Base-by-base conservation (phyloP, 1,140 invertebrate genomes). In the Eufriesea mexicana region DNA sequence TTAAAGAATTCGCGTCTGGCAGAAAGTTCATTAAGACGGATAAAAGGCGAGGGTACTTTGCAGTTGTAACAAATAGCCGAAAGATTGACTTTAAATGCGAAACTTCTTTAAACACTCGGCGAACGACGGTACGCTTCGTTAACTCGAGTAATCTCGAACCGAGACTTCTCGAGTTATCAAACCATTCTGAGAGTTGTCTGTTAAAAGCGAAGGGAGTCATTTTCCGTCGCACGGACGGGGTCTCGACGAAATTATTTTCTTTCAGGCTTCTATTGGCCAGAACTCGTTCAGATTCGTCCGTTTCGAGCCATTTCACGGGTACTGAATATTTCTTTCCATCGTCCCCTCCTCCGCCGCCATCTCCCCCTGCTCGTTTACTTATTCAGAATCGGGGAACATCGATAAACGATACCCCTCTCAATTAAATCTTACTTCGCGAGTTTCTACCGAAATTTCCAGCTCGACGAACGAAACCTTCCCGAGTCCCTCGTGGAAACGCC, bases 61-160 rank as follows among this genome's bases (percentile, higher is more conserved):
- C 49, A 54, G 59, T 75, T 74, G 79, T 66, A 74, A 81, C 79
- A 73, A 74, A 81, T 64, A 75, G 59, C 35, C 55, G 51, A n/a
- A 81, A 79, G 61, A 77, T 61, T 72, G 62, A 55, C 61, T 64
- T 62, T 70, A 79, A 70, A 73, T 71, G 49, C 74, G 47, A 76
- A 62, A 84, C 35, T 68, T 62, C 67, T 86, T 88, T 81, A 82
- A 59, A 62, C 75, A 59, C 67, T 64, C n/a, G n/a, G 23, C 54
- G 61, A 82, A 86, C 64, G 71, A 80, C 49, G 64, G 59, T 55
- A 51, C 70, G 57, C 28, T 74, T 86, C 76, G 84, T 86, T 86
- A 86, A 78, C 68, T 74, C 83, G 71, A 86, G 73, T 75, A 86
- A 86, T 84, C 83, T 74, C 51, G 73, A 76, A 85, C 55, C 54